Evolutionary conservation across 2,113 vertebrate species (phyloP).

Genomic region (Noctilio leporinus): DNA sequence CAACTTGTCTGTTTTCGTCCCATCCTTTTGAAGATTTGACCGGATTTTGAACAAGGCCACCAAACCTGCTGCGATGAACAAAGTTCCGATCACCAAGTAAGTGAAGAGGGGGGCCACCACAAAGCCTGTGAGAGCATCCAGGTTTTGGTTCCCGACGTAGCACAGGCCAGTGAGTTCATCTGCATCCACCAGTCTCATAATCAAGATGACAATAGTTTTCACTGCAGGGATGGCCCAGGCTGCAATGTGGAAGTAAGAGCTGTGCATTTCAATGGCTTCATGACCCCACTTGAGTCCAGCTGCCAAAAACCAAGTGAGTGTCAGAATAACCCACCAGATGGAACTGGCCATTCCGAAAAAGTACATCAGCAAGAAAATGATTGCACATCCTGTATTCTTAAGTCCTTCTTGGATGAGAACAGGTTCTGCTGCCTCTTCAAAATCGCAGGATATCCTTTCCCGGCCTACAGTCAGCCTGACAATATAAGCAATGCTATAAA

Average conservation of each 20-base stretch:
- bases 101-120: slow-evolving; percentile 96
- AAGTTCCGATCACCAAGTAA: slow-evolving; percentile 94
- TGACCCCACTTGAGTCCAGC: slow-evolving; percentile 99
- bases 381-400: slow-evolving; percentile 99
- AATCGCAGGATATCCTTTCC: slow-evolving; percentile 98
- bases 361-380: slow-evolving; percentile 98
- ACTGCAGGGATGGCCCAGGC: slow-evolving; percentile 98
- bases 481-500: slow-evolving; percentile 99
- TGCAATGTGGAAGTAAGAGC: slow-evolving; percentile 98
- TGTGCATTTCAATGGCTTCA: slow-evolving; percentile 99
- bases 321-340: slow-evolving; percentile 99
- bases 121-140: slow-evolving; percentile 95
- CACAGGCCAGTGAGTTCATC: slow-evolving; percentile 95
- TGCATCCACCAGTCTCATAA: slow-evolving; percentile 96
- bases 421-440: slow-evolving; percentile 93
- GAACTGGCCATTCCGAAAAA: slow-evolving; percentile 99
- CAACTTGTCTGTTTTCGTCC: slow-evolving; percentile 97
- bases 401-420: slow-evolving; percentile 98
- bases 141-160: slow-evolving; percentile 95
- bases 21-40: slow-evolving; percentile 98
- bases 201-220: slow-evolving; percentile 98
- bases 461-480: slow-evolving; percentile 95
- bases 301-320: slow-evolving; percentile 97
- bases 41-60: slow-evolving; percentile 98
- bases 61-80: slow-evolving; percentile 95